Percentiles rank a stretch among this genome's conserved stretches.
Conservation (phyloP, 2,888 invertebrate genomes). For the Cheilosia pagana region DNA sequence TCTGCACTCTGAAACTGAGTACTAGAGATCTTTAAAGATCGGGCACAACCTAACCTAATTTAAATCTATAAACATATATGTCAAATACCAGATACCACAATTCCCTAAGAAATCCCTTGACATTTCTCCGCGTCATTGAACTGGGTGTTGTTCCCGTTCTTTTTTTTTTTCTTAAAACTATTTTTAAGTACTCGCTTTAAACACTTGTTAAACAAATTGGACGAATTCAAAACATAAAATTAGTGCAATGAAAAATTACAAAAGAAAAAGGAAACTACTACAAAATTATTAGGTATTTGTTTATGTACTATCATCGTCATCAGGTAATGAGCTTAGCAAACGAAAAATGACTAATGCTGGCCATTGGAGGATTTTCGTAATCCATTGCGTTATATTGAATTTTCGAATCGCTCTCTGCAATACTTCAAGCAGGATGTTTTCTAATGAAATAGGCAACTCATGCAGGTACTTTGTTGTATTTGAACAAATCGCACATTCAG, state of each 20-base stretch:
- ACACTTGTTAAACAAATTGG: constrained; percentile 45
- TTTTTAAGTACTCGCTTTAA: constrained; percentile 57
- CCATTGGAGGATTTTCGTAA: constrained; percentile 82
- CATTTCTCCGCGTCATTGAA: constrained; percentile 45
- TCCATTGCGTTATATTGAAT: constrained; percentile 80
- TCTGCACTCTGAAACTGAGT: too few relatives aligned
- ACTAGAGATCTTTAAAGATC: too few relatives aligned
- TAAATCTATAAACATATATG: too few relatives aligned
- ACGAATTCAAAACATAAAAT: constrained; percentile 48
- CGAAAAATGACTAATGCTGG: constrained; percentile 81
- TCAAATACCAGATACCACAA: background rate
- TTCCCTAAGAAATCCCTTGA: constrained; percentile 1
- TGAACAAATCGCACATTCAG: constrained; percentile 81
- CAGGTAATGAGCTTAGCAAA: constrained; percentile 80
- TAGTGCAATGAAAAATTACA: constrained; percentile 31
- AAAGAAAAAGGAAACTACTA: constrained; percentile 51
- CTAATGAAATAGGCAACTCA: constrained; percentile 81
- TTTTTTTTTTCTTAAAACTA: constrained; percentile 35
- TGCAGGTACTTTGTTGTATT: constrained; percentile 81
- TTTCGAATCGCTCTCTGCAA: constrained; percentile 80
- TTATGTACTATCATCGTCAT: constrained; percentile 78
- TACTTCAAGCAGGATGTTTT: constrained; percentile 80
- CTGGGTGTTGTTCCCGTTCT: background rate
- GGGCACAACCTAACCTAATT: too few relatives aligned
- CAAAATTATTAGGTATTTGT: constrained; percentile 53